Conservation (phyloP, 1,140 invertebrate species). For the Spodoptera frugiperda region DNA sequence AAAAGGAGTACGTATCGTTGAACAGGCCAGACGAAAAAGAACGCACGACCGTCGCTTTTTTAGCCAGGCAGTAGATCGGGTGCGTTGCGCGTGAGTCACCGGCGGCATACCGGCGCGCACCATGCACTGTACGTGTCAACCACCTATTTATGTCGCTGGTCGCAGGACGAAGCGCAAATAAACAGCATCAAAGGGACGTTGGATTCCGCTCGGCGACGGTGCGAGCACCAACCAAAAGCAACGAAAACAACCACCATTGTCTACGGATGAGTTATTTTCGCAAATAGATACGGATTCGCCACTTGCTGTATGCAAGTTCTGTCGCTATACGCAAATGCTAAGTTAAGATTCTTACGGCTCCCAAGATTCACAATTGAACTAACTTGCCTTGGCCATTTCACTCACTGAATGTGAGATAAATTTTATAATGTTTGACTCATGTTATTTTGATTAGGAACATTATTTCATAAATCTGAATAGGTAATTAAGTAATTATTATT, state of each 20-base stretch:
- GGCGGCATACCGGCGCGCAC: constrained; percentile 75
- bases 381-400: no score
- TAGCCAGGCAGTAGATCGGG: constrained; percentile 62
- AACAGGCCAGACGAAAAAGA: constrained; percentile 63
- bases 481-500: no score
- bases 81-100: constrained; percentile 77
- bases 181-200: constrained; percentile 83
- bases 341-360: constrained; percentile 29
- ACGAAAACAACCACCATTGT: constrained; percentile 82
- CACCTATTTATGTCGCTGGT: constrained; percentile 85
- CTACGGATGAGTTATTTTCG: constrained; percentile 82
- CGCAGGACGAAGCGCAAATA: constrained; percentile 84
- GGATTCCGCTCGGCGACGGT: constrained; percentile 71
- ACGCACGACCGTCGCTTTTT: constrained; percentile 64
- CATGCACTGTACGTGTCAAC: constrained; percentile 82
- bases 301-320: constrained; percentile 38
- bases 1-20: constrained; percentile 32
- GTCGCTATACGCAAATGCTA: constrained; percentile 30
- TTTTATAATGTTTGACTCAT: constrained; percentile 7
- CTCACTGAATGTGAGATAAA: neutral
- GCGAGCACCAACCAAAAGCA: constrained; percentile 62
- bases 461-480: constrained; percentile 1
- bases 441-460: neutral
- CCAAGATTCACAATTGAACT: constrained; percentile 4
- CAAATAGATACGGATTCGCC: constrained; percentile 72